phyloP scores from a whole-genome alignment of 1,140 invertebrate genomes.

The Mactra quadrangularis region DNA sequence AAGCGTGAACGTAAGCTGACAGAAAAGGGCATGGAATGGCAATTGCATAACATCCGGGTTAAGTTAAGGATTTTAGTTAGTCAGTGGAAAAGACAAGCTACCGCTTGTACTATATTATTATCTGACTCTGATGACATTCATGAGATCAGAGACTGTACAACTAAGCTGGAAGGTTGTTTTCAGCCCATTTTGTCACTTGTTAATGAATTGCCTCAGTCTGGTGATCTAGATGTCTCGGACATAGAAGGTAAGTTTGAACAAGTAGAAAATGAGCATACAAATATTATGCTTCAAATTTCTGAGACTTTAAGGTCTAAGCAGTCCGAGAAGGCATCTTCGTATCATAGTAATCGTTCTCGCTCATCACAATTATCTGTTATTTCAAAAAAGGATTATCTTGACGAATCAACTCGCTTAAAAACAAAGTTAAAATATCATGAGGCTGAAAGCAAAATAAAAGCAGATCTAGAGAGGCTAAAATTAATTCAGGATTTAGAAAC shows the following conservation, averaged over 20 bases:
- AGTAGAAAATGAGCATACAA: neutral
- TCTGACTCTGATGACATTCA: no score
- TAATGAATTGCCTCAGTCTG: no score
- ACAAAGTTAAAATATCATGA: conserved; percentile 1
- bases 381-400: neutral
- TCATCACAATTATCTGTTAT: neutral
- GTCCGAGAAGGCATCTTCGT: neutral
- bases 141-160: no score
- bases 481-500: neutral
- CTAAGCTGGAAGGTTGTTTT: no score
- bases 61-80: no score
- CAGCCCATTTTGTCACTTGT: no score
- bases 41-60: no score
- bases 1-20: no score
- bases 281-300: neutral
- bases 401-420: neutral
- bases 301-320: neutral
- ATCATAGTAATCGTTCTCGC: neutral
- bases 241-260: neutral
- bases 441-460: neutral
- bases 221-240: neutral
- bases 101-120: no score
- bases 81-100: no score
- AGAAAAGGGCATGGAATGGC: no score
- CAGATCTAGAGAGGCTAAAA: neutral